Percentiles rank a stretch among this genome's conserved stretches.
These are phyloP conservation scores for Acestrorhynchus altus DNA, from an alignment of 2,797 vertebrate species.

Conservation along the genomic window DNA sequence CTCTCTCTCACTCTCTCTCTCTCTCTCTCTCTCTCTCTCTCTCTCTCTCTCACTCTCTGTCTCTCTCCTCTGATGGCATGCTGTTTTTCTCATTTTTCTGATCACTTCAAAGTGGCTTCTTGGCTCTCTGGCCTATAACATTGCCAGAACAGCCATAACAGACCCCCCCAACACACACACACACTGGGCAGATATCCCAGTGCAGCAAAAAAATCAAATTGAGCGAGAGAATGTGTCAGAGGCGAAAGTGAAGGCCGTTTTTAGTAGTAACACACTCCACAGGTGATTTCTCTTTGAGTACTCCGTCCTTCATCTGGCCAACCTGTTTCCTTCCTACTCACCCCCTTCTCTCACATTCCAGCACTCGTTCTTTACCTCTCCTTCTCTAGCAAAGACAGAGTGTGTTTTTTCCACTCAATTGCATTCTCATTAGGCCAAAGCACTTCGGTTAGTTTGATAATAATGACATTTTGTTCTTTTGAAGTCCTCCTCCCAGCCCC, in stretches of 20 bases:
- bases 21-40: not conserved
- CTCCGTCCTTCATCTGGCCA: not conserved
- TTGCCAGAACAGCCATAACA: constrained; percentile 14
- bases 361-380: constrained; percentile 18
- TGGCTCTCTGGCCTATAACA: not conserved
- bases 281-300: not conserved
- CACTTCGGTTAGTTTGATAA: constrained; percentile 44
- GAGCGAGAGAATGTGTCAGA: not conserved
- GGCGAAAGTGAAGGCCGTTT: not conserved
- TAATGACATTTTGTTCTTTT: constrained; percentile 28
- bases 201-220: not conserved
- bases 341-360: constrained; percentile 13
- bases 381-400: constrained; percentile 8
- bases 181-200: not conserved
- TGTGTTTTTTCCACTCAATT: constrained; percentile 30
- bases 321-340: constrained; percentile 10
- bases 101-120: constrained; percentile 27
- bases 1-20: not conserved
- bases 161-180: not conserved
- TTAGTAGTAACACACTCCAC: constrained; percentile 11
- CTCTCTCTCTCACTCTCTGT: not conserved
- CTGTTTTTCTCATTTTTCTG: constrained; percentile 37
- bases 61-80: not conserved
- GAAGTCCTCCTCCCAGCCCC: not conserved
- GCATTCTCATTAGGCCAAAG: constrained; percentile 36